Evolutionary conservation across 1,140 invertebrate species (phyloP).

Genomic region (Zaprionus kolodkinae): DNA sequence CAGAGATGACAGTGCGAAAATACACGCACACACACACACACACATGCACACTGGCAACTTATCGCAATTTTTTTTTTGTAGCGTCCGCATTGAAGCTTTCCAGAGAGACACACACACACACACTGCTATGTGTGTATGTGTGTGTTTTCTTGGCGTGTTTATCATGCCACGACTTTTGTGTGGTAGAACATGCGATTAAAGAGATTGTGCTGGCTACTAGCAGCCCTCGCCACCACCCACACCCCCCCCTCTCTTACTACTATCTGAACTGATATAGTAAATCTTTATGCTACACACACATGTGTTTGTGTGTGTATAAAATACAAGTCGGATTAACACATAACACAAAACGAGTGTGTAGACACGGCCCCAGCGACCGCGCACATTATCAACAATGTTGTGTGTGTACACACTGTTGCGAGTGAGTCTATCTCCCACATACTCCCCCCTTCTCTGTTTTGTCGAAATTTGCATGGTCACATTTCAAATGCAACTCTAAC

Average conservation of each 20-base stretch:
- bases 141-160: conserved; percentile 6
- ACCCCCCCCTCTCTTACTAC: background rate
- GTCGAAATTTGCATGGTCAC: conserved; percentile 1
- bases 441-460: background rate
- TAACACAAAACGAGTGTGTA: background rate
- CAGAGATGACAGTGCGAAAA: background rate
- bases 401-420: background rate
- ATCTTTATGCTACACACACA: background rate
- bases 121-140: too few species aligned
- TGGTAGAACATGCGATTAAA: conserved; percentile 6
- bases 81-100: background rate
- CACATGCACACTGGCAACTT: background rate
- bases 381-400: background rate
- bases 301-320: background rate
- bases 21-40: background rate
- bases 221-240: background rate
- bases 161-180: background rate
- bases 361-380: background rate
- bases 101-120: background rate
- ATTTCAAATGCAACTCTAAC: conserved; percentile 11
- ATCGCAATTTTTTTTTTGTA: background rate
- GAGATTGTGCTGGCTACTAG: background rate
- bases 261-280: background rate
- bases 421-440: background rate
- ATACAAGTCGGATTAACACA: background rate